A percentile compares a stretch with the other conserved stretches of the same genome.
phyloP scores from a whole-genome alignment of 2,888 invertebrate species.

The Sisyra terminalis region DNA sequence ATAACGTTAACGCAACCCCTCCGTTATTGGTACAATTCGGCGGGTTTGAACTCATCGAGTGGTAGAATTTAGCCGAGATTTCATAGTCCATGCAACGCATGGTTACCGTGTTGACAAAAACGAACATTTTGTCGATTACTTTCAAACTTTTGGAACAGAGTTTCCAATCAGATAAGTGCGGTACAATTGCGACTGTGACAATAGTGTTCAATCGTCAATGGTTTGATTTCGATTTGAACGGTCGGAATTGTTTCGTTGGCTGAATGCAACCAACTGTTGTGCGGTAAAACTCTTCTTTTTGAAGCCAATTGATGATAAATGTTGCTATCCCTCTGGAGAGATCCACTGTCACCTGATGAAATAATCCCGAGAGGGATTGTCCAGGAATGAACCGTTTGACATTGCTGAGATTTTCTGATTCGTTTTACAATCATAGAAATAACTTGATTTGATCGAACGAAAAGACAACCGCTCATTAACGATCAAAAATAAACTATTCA shows the following conservation, averaged over 20 bases:
- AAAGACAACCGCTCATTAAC: background rate
- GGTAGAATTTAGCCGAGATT: constrained; percentile 27
- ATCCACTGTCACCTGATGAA: constrained; percentile 28
- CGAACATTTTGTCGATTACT: constrained; percentile 12
- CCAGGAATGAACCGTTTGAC: no score
- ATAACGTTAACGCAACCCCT: constrained; percentile 11
- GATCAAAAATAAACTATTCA: no score
- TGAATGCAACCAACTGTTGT: constrained; percentile 18
- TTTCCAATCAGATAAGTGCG: constrained; percentile 18
- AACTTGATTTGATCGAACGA: background rate
- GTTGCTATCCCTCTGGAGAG: constrained; percentile 13
- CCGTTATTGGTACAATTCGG: background rate
- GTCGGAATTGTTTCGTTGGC: no score
- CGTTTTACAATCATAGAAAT: background rate
- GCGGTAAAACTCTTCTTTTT: constrained; percentile 6
- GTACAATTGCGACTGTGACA: constrained; percentile 23
- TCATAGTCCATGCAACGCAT: constrained; percentile 26
- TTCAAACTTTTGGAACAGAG: no score
- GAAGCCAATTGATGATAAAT: background rate
- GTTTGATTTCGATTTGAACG: no score
- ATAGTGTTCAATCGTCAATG: constrained; percentile 15
- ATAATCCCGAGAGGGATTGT: constrained; percentile 12
- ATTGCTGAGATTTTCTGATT: no score
- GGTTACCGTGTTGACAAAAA: constrained; percentile 28
- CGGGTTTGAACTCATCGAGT: constrained; percentile 20